phyloP scores from a whole-genome alignment of 1,140 invertebrate species.

The Drosophila santomea region DNA sequence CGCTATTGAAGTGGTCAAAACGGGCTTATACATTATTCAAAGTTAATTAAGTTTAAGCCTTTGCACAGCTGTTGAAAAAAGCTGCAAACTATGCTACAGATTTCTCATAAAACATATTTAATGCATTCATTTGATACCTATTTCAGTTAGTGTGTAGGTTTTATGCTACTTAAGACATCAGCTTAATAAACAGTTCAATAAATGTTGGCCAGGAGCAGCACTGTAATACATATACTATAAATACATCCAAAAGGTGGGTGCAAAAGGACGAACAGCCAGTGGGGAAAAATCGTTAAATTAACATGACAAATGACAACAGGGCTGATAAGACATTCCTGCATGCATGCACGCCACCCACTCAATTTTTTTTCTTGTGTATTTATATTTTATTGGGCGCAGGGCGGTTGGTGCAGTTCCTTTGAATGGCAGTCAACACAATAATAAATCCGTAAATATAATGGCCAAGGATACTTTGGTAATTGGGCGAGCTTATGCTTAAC shows the following conservation, averaged over 20 bases:
- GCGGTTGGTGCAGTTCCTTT: constrained; percentile 7
- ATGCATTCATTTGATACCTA: no score
- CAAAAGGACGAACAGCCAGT: constrained; percentile 7
- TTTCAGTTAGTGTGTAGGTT: no score
- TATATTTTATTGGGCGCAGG: neutral
- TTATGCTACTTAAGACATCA: neutral
- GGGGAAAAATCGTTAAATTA: constrained; percentile 73
- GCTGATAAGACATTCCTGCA: constrained; percentile 62
- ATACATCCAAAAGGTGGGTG: constrained; percentile 3
- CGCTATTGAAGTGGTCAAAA: neutral
- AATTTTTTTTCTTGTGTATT: no score
- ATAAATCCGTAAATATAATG: constrained; percentile 77
- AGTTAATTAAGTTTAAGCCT: no score
- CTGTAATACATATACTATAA: constrained; percentile 41
- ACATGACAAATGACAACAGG: constrained; percentile 76
- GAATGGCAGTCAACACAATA: constrained; percentile 70
- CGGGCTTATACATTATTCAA: neutral
- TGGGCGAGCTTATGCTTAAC: constrained; percentile 79
- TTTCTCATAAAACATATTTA: no score
- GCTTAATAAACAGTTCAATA: no score
- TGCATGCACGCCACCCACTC: constrained; percentile 50
- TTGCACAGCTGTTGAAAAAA: no score
- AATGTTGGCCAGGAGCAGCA: neutral
- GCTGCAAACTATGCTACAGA: no score
- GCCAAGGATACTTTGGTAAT: constrained; percentile 77